Base-by-base conservation (phyloP, 1,140 invertebrate genomes). In the Zaprionus vittiger region DNA sequence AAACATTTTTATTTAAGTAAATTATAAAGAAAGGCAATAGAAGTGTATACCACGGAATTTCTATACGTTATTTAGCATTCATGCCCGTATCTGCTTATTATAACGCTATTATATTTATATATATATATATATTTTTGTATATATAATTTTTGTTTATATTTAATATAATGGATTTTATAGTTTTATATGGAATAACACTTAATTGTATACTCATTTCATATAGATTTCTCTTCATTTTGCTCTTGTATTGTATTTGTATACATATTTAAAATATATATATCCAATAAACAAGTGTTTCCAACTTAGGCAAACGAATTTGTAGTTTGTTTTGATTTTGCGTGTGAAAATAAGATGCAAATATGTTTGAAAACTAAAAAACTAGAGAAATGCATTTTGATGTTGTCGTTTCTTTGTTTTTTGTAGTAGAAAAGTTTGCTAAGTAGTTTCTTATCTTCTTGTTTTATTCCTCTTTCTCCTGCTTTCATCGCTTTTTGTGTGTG, bases 111-210 rank as follows among this genome's bases (percentile, higher is more conserved):
- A 77, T 77, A 78, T 74, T 26, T 69, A 17, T 78, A 59, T 76
- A 64, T 61, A 77, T 70, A 38, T 77, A 70, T 64, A 52, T 67
- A 24, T 74, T 61, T 38, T 5, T 47, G n/a, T 47, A 47, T 47
- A 71, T 75, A 73, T 77, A 73, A 66, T 74, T 71, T 83, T 49
- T 26, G 54, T 56, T 75, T 83, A 89, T 87, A 89, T 87, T 87
- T 81, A 80, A 89, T 87, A 87, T 87, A 87, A 87, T 87, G 84
- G 65, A 78, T 83, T 83, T 83, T 87, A 86, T 87, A 91, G 80
- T 91, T 90, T 47, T 90, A 80, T 91, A 90, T 91, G 79, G 86
- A 90, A 90, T 90, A 91, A 90, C 86, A 90, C 86, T 90, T 90
- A 90, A 90, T 87, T 86, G 84, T 85, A 84, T 79, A 90, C 80